Conservation (phyloP, 2,888 invertebrate species). For the Sipha maydis region DNA sequence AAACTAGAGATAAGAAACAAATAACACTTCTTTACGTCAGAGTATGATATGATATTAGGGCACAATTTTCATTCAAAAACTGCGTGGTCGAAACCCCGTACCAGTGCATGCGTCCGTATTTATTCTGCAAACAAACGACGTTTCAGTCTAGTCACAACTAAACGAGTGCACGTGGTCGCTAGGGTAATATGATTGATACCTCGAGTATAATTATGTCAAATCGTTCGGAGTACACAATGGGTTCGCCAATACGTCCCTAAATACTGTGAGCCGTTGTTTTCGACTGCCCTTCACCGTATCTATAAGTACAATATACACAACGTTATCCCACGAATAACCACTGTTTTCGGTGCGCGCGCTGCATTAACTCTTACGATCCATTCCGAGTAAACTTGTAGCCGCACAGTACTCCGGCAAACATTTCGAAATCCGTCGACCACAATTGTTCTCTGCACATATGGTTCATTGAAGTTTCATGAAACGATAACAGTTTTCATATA, state of each 20-base stretch:
- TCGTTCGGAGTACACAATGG: conserved; percentile 13
- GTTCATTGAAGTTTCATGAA: background rate
- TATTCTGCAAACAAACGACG: background rate
- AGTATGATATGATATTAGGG: too few relatives aligned
- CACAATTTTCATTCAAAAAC: too few relatives aligned
- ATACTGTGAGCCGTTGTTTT: conserved; percentile 40
- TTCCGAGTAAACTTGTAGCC: background rate
- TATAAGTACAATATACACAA: background rate
- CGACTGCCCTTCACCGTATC: background rate
- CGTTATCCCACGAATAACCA: background rate
- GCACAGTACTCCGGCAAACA: background rate
- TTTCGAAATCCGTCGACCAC: conserved; percentile 33
- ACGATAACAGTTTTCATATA: conserved; percentile 12
- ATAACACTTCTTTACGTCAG: too few relatives aligned
- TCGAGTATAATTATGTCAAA: conserved; percentile 11
- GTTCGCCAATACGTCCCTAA: conserved; percentile 1
- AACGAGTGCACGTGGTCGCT: background rate
- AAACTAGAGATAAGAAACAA: too few relatives aligned
- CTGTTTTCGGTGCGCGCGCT: background rate
- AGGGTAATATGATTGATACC: background rate
- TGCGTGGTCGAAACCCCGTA: too few relatives aligned
- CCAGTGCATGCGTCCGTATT: too few relatives aligned
- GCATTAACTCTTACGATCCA: conserved; percentile 7
- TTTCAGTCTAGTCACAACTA: background rate
- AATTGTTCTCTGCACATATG: background rate